Evolutionary conservation across 2,888 invertebrate species (phyloP).

Genomic region (Synanthedon andrenaeformis): DNA sequence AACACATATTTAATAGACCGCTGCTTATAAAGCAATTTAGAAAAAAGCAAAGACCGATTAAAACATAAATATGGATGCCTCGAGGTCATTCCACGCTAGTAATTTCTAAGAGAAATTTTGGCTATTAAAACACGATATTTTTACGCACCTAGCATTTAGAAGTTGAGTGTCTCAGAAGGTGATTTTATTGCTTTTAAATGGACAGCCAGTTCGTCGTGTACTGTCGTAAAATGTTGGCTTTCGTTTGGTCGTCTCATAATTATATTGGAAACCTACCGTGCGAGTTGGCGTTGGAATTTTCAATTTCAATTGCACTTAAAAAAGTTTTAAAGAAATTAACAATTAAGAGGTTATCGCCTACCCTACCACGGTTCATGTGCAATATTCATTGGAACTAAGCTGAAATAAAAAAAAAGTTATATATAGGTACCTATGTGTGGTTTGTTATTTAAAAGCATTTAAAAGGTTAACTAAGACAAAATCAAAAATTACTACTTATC

Average conservation of each 20-base stretch:
- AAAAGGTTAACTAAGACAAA: too few species aligned
- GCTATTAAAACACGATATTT: conserved; percentile 57
- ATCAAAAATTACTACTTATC: too few species aligned
- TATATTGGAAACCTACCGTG: not conserved
- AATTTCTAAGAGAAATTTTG: conserved; percentile 27
- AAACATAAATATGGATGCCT: conserved; percentile 13
- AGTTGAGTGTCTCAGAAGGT: conserved; percentile 42
- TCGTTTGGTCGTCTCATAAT: not conserved
- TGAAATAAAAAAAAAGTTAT: too few species aligned
- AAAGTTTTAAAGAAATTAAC: too few species aligned
- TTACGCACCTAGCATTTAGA: conserved; percentile 47
- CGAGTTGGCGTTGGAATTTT: not conserved
- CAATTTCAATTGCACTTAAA: not conserved
- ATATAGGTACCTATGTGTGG: too few species aligned
- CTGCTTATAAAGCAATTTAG: conserved; percentile 45
- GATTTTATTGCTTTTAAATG: conserved; percentile 61
- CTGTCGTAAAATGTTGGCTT: not conserved
- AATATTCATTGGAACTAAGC: too few species aligned
- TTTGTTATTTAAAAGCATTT: too few species aligned
- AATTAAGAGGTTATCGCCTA: too few species aligned
- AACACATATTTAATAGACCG: conserved; percentile 20
- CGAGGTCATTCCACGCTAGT: conserved; percentile 14
- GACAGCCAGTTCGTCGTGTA: conserved; percentile 36
- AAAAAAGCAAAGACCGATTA: conserved; percentile 16
- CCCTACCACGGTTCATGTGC: too few species aligned